Evolutionary conservation across 2,797 vertebrate genomes (phyloP), one percentile per base, ranked within the genome.

Genomic region (Neomorphus geoffroyi): DNA sequence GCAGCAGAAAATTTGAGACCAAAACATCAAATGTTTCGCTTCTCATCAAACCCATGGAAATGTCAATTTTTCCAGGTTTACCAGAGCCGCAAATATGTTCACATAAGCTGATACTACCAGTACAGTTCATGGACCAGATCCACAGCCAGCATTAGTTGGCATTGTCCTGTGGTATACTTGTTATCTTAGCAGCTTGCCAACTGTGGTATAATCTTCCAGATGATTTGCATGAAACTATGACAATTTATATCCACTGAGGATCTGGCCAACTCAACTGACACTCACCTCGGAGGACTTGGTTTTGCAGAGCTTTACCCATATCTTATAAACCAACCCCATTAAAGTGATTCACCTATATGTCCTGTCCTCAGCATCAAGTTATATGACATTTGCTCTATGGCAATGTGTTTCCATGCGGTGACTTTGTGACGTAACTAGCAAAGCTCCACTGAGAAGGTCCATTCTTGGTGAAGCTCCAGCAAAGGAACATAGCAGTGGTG

Each of bases 41-140:
- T 97, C 71, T 94, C 95, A 95, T 90, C 86, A 95, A 95, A 89
- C 43, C 50, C 93, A 57, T 88, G 86, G 80, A 93, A 94, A 95
- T 94, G 67, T 93, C 88, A 93, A 92, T 92, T 96, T 96, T 95
- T 90, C 94, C 95, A 95, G 88, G 90, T 96, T 93, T 93, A 92
- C 91, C 45, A 95, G 91, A 95, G 88, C 95, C 80, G 10, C 95
- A 96, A 97, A 64, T 95, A 94, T 94, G 91, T 89, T 93, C 86
- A 88, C 83, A 95, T 70, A 94, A 95, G 82, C 80, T 50, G 88
- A 97, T 94, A 82, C 80, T 92, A 95, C 93, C 91, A 94, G 74
- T 56, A 88, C 46, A 93, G 82, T 89, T 96, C 88, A 94, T 73
- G 89, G 81, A 54, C 43, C 70, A 60, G 82, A 67, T 65, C 87